Percentiles rank a stretch among this genome's conserved stretches.
Conservation (phyloP, 23 tunicate species). For the Halocynthia roretzi region DNA sequence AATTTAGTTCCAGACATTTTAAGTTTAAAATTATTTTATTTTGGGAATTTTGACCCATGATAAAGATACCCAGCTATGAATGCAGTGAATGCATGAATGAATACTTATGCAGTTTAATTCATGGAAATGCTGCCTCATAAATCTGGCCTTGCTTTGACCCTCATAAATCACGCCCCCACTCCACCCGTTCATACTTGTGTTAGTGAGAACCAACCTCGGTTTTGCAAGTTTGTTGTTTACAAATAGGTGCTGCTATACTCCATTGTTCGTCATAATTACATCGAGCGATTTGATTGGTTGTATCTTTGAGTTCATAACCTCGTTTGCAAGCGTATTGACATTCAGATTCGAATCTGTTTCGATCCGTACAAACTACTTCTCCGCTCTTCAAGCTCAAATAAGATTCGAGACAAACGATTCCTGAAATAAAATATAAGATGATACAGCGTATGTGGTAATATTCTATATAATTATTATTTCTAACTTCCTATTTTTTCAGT, state of each 20-base stretch:
- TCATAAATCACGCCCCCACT: too few species aligned
- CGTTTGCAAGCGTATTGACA: conserved; percentile 45
- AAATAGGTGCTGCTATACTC: conserved; percentile 24
- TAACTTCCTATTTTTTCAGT: too few species aligned
- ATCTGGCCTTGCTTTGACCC: too few species aligned
- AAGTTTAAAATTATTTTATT: too few species aligned
- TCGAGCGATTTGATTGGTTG: conserved; percentile 5
- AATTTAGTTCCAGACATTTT: not conserved
- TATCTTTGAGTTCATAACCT: conserved; percentile 22
- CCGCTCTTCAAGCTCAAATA: conserved; percentile 37
- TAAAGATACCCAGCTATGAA: too few species aligned
- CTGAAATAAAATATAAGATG: not conserved
- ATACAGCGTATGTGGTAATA: too few species aligned
- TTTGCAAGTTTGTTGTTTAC: conserved; percentile 31
- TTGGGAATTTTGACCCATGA: too few species aligned
- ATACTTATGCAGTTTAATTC: too few species aligned
- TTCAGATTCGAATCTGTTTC: conserved; percentile 37
- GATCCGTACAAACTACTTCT: conserved; percentile 31
- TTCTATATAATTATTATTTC: too few species aligned
- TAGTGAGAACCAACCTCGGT: conserved; percentile 29
- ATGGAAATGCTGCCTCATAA: too few species aligned
- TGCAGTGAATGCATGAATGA: too few species aligned
- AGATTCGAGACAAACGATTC: conserved; percentile 22
- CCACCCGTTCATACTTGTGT: too few species aligned
- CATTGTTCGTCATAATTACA: conserved; percentile 35